Conservation (phyloP, 2,888 invertebrate genomes). For the Drepanosiphum platanoidis region DNA sequence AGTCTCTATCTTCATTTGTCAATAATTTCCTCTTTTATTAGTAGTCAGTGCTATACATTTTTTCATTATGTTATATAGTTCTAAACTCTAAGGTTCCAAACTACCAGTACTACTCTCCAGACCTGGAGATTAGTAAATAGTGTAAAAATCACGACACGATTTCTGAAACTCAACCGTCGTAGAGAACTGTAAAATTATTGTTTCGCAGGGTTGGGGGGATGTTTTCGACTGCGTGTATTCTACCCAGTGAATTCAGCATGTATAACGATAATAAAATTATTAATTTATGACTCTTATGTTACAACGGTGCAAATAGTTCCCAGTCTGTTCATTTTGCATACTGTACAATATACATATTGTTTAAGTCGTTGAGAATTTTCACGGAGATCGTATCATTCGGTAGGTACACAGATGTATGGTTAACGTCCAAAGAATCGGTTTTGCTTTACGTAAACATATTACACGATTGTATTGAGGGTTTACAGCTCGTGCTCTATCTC, state of each 20-base stretch:
- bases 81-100: background rate
- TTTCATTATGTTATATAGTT: too few species aligned
- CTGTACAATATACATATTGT: background rate
- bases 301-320: too few species aligned
- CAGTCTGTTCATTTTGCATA: too few species aligned
- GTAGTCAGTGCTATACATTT: too few species aligned
- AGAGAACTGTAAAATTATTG: background rate
- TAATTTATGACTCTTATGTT: too few species aligned
- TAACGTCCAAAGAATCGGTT: slow-evolving; percentile 4
- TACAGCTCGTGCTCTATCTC: slow-evolving; percentile 7
- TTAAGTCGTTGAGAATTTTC: background rate
- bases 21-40: too few species aligned
- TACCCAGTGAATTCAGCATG: background rate
- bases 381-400: background rate
- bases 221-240: background rate
- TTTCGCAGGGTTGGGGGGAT: background rate
- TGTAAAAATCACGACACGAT: background rate
- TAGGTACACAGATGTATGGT: background rate
- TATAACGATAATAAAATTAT: too few species aligned
- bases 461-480: background rate
- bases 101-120: background rate
- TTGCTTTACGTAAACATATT: background rate
- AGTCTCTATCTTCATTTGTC: background rate
- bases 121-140: too few species aligned
- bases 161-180: background rate